phyloP scores from a whole-genome alignment of 2,888 invertebrate genomes.

The Epirrhoe tristata region DNA sequence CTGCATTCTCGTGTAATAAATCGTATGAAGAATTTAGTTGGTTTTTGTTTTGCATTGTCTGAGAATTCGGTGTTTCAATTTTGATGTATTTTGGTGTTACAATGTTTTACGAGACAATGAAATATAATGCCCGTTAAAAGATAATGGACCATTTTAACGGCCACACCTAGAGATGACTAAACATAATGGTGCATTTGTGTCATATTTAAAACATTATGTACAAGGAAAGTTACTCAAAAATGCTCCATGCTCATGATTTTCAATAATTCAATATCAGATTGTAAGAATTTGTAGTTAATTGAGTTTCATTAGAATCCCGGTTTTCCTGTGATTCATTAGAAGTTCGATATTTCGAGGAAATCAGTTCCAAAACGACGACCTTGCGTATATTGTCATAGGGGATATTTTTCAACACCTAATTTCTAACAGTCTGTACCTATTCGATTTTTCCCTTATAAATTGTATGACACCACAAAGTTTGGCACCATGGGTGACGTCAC shows the following conservation, averaged over 20 bases:
- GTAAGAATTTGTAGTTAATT: neutral
- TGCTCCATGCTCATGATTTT: neutral
- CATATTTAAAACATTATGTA: conserved; percentile 1
- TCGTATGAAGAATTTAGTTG: conserved; percentile 17
- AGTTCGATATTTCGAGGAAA: no score
- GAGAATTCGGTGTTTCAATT: conserved; percentile 19
- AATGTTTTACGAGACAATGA: conserved; percentile 23
- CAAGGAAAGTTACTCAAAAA: neutral
- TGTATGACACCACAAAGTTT: neutral
- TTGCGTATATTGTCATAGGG: no score
- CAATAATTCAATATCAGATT: no score
- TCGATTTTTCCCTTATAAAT: neutral
- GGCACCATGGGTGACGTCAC: conserved; percentile 31
- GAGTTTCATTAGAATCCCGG: no score
- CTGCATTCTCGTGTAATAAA: conserved; percentile 17
- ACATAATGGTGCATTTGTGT: neutral
- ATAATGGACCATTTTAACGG: conserved; percentile 24
- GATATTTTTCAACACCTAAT: no score
- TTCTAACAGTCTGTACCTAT: neutral
- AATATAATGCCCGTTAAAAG: conserved; percentile 21
- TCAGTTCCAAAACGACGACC: no score
- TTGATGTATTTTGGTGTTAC: conserved; percentile 38
- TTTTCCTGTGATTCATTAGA: no score
- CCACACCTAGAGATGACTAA: neutral
- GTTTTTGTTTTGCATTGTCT: conserved; percentile 14